Base-by-base conservation (phyloP, 1,140 invertebrate genomes). In the Microplitis mediator region DNA sequence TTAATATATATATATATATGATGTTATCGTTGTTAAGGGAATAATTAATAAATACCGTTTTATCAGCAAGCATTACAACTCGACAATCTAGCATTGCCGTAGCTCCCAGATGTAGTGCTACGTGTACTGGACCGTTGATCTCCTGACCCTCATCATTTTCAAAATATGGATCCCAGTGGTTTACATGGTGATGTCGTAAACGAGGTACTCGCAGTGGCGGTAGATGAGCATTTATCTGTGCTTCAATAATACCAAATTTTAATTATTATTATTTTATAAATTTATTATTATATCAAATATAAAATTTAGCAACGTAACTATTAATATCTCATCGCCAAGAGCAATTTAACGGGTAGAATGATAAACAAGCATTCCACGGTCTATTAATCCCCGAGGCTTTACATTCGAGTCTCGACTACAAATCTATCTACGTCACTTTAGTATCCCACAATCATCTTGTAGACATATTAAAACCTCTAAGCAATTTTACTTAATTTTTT, bases 81-180 rank as follows among this genome's bases (percentile, higher is more conserved):
- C 87, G 78, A 74, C 89, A 90, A 73, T 90, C 88, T 64, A 90
- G 79, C 11, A 85, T 75, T 23, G 88, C 86, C 0, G 84, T 88
- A 31, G 86, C 81, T 5, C 88, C 88, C 5, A 89, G 83, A 65
- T 88, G 84, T 23, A 87, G 79, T 4, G 85, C 85, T 50, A 88
- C 78, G 56, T 87, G 85, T 69, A 87, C 80, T 1, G 81, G 80
- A 32, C 74, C 81, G 51, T 79, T 84, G 69, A 84, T 84, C 67
- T 80, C 81, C 58, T 86, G 78, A 35, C 90, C 90, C 56, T 92
- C 91, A 0, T 76, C 79, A 72, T 87, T 85, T 80, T 94, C 93
- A 80, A 94, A 94, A 82, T 93, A 94, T 31, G 93, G 93, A 13
- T 93, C 92, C 88, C 91, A 92, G 34, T 84, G 84, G 13, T 79